phyloP scores from a whole-genome alignment of 92 coral and sea anemone species.

The Bergia puertoricense region DNA sequence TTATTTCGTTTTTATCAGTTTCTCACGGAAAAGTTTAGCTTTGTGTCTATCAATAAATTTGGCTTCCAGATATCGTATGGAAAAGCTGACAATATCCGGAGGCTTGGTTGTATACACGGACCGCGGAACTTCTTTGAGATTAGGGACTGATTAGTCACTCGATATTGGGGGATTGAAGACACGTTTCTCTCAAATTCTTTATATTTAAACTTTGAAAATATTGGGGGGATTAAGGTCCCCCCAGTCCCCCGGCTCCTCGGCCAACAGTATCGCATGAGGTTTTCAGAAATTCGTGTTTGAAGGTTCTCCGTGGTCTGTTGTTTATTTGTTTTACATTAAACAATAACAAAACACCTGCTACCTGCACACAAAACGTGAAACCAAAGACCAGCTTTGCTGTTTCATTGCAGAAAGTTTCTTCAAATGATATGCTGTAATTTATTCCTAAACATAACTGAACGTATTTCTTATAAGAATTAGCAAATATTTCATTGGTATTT shows the following conservation, averaged over 20 bases:
- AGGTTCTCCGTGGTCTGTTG: background rate
- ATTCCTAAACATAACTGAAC: background rate
- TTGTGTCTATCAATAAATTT: background rate
- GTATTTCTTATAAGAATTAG: background rate
- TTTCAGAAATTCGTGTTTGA: background rate
- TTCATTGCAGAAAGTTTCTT: background rate
- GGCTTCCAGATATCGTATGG: background rate
- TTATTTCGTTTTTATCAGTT: background rate
- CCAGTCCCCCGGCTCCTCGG: no score
- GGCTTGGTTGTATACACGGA: background rate
- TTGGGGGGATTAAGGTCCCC: no score
- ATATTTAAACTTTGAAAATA: no score
- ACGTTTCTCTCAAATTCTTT: no score
- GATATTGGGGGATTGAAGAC: no score
- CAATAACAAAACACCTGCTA: slow-evolving; percentile 41
- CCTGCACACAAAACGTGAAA: background rate
- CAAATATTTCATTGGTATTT: background rate
- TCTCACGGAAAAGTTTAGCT: background rate
- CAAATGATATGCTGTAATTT: background rate
- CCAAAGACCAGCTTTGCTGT: slow-evolving; percentile 2
- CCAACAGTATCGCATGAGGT: background rate
- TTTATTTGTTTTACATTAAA: slow-evolving; percentile 16
- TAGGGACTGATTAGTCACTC: no score
- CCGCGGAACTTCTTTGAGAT: no score
- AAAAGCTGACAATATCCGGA: background rate